Conservation (phyloP, 2,888 invertebrate genomes). For the Deilephila elpenor region DNA sequence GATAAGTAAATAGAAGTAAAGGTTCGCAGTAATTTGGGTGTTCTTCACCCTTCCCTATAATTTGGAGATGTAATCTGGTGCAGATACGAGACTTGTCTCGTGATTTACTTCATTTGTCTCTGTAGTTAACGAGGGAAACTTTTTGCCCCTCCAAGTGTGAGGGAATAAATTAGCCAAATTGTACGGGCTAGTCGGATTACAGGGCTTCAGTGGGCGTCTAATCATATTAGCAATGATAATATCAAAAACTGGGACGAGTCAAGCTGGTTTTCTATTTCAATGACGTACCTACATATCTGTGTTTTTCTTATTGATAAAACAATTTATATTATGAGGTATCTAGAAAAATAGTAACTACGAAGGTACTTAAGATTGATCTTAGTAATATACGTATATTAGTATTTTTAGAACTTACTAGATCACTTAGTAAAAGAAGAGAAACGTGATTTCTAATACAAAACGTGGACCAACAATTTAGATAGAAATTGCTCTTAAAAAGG, state of each 20-base stretch:
- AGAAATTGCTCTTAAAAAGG: too few relatives aligned
- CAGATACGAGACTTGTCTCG: conserved; percentile 63
- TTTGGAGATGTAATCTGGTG: conserved; percentile 71
- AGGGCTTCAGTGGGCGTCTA: background rate
- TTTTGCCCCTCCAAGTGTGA: conserved; percentile 64
- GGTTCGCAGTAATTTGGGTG: conserved; percentile 54
- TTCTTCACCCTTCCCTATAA: conserved; percentile 58
- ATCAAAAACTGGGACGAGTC: background rate
- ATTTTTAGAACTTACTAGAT: too few relatives aligned
- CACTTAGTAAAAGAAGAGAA: too few relatives aligned
- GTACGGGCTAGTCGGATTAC: conserved; percentile 47
- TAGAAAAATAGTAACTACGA: too few relatives aligned
- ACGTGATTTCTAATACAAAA: too few relatives aligned
- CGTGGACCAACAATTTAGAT: too few relatives aligned
- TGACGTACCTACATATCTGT: too few relatives aligned
- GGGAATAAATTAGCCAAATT: conserved; percentile 72
- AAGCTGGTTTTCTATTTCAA: background rate
- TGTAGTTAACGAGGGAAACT: conserved; percentile 74
- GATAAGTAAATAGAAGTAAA: conserved; percentile 40
- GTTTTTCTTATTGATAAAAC: too few relatives aligned
- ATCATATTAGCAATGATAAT: background rate
- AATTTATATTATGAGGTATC: too few relatives aligned
- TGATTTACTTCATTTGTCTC: conserved; percentile 77
- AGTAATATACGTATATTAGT: too few relatives aligned
- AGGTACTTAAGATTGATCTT: too few relatives aligned